Percentiles rank a stretch among this genome's conserved stretches.
phyloP scores from a whole-genome alignment of 2,888 invertebrate genomes.

The Perizoma affinitatum region DNA sequence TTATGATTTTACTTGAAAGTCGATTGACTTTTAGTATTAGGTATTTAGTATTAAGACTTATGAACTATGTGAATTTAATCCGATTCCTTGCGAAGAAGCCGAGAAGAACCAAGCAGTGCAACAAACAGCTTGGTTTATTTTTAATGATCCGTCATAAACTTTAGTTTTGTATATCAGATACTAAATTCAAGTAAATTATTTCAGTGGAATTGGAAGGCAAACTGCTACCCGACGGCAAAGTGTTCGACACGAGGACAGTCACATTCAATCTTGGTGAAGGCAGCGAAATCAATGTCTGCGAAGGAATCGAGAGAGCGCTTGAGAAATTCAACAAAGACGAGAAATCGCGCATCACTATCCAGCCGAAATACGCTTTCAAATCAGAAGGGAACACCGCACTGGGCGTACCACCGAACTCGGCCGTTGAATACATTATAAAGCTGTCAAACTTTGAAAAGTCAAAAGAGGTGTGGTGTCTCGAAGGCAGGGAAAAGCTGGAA shows the following conservation, averaged over 20 bases:
- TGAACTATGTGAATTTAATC: too few species aligned
- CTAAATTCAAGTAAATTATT: background rate
- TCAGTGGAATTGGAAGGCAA: constrained; percentile 88
- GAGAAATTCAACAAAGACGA: constrained; percentile 92
- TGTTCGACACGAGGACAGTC: constrained; percentile 93
- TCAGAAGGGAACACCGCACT: constrained; percentile 87
- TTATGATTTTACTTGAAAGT: too few species aligned
- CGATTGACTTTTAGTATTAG: too few species aligned
- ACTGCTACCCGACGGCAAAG: constrained; percentile 84
- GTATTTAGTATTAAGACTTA: too few species aligned
- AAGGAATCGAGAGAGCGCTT: constrained; percentile 92
- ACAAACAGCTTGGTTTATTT: too few species aligned
- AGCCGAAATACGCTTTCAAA: constrained; percentile 93
- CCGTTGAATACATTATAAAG: constrained; percentile 91
- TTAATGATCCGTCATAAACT: too few species aligned
- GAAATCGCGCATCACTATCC: constrained; percentile 88
- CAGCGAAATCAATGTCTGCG: constrained; percentile 87
- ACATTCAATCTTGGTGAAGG: constrained; percentile 95
- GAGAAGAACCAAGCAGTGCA: too few species aligned
- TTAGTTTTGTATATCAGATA: too few species aligned
- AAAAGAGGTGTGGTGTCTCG: constrained; percentile 92
- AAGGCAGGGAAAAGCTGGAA: constrained; percentile 90
- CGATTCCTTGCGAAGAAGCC: too few species aligned
- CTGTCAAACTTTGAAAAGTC: constrained; percentile 93
- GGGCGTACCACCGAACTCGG: constrained; percentile 90